Evolutionary conservation across 2,888 invertebrate genomes (phyloP).

Genomic region (Encarsia formosa): DNA sequence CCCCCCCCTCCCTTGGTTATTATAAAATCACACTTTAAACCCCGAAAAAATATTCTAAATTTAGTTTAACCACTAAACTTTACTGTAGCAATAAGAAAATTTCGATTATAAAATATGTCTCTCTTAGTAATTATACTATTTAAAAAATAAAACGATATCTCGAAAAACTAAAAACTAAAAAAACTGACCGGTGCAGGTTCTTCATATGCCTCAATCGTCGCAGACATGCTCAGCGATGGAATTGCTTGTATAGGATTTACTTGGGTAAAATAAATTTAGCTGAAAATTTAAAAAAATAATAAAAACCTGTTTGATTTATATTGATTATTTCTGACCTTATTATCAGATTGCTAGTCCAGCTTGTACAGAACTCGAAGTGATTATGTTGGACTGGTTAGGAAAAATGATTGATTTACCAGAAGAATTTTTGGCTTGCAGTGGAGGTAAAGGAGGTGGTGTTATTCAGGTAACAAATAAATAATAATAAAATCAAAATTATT

Average conservation of each 20-base stretch:
- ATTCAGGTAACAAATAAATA: slow-evolving; percentile 56
- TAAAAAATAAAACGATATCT: no score
- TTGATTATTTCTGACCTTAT: neutral
- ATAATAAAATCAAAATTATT: neutral
- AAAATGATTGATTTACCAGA: slow-evolving; percentile 86
- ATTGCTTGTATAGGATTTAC: slow-evolving; percentile 95
- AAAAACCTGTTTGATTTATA: neutral
- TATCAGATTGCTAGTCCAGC: slow-evolving; percentile 86
- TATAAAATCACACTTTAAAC: no score
- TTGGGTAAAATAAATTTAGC: slow-evolving; percentile 64
- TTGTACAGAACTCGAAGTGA: slow-evolving; percentile 91
- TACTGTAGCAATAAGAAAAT: no score
- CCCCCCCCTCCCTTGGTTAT: no score
- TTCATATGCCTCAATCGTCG: slow-evolving; percentile 91
- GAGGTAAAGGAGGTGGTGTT: slow-evolving; percentile 80
- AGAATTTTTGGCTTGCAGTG: slow-evolving; percentile 75
- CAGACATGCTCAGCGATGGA: slow-evolving; percentile 91
- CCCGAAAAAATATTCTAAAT: no score
- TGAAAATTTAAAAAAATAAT: neutral
- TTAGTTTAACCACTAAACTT: no score
- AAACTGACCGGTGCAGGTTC: no score
- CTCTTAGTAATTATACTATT: no score
- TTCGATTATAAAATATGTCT: no score
- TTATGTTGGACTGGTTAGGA: slow-evolving; percentile 94
- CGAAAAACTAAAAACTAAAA: no score